These are phyloP conservation scores for Lota lota DNA, from an alignment of 2,113 vertebrate species.

Conservation along the genomic window DNA sequence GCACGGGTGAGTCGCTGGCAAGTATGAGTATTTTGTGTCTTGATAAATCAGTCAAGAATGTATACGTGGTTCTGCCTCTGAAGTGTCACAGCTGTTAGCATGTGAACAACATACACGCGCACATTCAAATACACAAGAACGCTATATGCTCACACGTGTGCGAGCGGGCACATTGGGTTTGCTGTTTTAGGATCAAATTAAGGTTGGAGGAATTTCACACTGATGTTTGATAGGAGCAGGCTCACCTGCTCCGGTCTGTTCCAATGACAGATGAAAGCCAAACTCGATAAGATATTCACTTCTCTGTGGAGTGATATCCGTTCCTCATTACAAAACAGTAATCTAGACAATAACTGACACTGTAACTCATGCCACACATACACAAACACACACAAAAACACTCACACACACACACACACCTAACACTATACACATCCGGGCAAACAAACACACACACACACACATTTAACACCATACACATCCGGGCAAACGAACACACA, in stretches of 20 bases:
- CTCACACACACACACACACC: background rate
- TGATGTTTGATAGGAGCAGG: constrained; percentile 56
- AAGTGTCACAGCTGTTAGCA: constrained; percentile 62
- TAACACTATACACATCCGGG: background rate
- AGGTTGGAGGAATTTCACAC: constrained; percentile 73
- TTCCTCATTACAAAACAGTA: constrained; percentile 45
- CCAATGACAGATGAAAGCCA: constrained; percentile 65
- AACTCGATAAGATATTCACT: constrained; percentile 54
- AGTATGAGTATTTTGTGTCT: constrained; percentile 70
- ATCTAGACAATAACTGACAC: constrained; percentile 51
- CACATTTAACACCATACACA: background rate
- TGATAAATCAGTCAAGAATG: constrained; percentile 75
- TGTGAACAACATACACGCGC: constrained; percentile 34
- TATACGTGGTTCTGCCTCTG: constrained; percentile 57
- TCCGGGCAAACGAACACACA: background rate
- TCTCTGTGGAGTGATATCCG: constrained; percentile 47
- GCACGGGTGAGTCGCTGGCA: constrained; percentile 51
- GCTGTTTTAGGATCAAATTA: constrained; percentile 80
- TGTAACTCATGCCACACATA: constrained; percentile 28
- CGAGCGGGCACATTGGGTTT: constrained; percentile 44
- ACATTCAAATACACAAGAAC: constrained; percentile 35
- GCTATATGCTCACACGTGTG: background rate
- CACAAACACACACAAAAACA: background rate
- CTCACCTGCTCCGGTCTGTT: constrained; percentile 73
- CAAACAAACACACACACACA: constrained; percentile 1